Conservation (phyloP, 2,797 vertebrate species). For the Glyptemys insculpta region DNA sequence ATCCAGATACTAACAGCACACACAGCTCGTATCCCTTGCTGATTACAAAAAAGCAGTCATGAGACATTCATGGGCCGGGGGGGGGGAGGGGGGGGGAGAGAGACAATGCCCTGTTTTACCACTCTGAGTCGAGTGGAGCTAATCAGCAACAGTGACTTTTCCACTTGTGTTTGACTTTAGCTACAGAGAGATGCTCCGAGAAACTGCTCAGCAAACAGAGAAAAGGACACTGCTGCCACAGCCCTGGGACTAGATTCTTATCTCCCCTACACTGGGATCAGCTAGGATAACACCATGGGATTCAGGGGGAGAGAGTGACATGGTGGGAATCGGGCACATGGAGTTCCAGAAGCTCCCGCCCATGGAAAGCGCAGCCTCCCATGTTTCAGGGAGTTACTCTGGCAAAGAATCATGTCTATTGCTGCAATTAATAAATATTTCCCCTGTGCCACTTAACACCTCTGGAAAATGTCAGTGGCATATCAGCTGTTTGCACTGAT, state of each 20-base stretch:
- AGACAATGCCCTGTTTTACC: background rate
- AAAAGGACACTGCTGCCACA: background rate
- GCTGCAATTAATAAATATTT: background rate
- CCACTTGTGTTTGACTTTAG: too few relatives aligned
- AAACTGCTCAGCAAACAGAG: background rate
- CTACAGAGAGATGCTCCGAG: background rate
- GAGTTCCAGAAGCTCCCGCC: background rate
- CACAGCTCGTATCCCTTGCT: accelerated
- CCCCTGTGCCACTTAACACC: background rate
- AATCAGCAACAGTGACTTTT: background rate
- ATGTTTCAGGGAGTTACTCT: background rate
- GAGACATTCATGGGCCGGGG: background rate
- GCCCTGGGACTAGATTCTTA: background rate
- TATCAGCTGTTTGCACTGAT: accelerated
- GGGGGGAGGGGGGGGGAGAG: too few relatives aligned
- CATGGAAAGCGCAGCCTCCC: background rate
- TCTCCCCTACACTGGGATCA: background rate
- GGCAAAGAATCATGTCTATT: background rate
- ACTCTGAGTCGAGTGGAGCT: background rate
- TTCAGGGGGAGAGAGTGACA: background rate
- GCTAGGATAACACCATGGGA: background rate
- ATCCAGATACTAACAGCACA: background rate
- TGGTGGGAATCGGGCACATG: background rate
- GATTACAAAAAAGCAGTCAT: background rate
- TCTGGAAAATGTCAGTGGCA: background rate